Conservation (phyloP, 2,888 invertebrate genomes). For the Ochlodes sylvanus region DNA sequence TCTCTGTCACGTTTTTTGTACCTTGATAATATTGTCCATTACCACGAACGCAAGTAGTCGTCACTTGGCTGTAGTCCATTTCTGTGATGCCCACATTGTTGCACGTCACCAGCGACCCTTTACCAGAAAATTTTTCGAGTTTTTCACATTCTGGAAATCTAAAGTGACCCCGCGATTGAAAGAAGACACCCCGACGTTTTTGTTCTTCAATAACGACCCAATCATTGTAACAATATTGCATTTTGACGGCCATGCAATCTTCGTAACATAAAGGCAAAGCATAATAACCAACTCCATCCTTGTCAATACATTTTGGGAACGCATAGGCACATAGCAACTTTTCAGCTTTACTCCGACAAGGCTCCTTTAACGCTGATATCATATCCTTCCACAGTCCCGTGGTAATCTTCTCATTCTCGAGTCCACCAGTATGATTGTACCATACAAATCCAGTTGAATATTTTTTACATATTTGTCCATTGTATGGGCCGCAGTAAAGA, state of each 20-base stretch:
- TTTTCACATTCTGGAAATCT: conserved; percentile 93
- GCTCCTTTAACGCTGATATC: conserved; percentile 90
- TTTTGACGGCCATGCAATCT: conserved; percentile 96
- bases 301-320: conserved; percentile 93
- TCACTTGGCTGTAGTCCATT: conserved; percentile 91
- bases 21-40: conserved; percentile 97
- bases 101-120: conserved; percentile 88
- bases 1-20: conserved; percentile 92
- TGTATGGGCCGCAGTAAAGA: conserved; percentile 95
- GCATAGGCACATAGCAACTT: conserved; percentile 96
- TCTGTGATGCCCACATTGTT: conserved; percentile 94
- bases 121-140: conserved; percentile 89
- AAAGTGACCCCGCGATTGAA: conserved; percentile 94
- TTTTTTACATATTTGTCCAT: conserved; percentile 92
- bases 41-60: conserved; percentile 93
- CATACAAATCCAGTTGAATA: conserved; percentile 89
- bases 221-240: conserved; percentile 96
- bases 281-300: conserved; percentile 86
- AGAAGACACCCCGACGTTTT: conserved; percentile 90
- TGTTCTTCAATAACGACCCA: conserved; percentile 96
- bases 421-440: conserved; percentile 90
- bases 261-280: conserved; percentile 95
- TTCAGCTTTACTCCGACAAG: conserved; percentile 95
- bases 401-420: conserved; percentile 94
- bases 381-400: conserved; percentile 94